Evolutionary conservation across 2,888 invertebrate genomes (phyloP).

Genomic region (Marasmarcha lunaedactyla): DNA sequence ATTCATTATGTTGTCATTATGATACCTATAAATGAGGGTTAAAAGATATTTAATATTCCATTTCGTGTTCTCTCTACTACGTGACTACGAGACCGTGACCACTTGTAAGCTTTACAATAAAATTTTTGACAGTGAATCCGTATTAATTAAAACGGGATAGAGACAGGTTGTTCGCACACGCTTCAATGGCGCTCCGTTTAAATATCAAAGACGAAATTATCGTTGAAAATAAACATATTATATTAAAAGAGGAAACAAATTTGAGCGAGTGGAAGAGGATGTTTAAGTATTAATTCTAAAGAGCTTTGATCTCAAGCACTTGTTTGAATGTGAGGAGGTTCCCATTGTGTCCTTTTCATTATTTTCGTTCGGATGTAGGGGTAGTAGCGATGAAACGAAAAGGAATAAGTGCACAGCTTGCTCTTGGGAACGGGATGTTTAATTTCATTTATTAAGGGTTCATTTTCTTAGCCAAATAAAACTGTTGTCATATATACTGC

Average conservation of each 20-base stretch:
- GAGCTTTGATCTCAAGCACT: neutral
- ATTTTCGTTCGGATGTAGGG: neutral
- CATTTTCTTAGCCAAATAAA: too few relatives aligned
- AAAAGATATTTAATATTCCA: too few relatives aligned
- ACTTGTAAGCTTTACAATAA: neutral
- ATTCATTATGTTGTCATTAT: too few relatives aligned
- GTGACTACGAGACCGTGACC: too few relatives aligned
- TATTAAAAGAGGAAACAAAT: neutral
- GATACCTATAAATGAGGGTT: too few relatives aligned
- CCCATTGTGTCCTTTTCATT: neutral
- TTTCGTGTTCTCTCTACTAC: too few relatives aligned
- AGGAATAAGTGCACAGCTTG: too few relatives aligned
- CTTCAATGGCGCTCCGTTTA: neutral
- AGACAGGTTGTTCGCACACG: neutral
- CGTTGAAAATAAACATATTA: slow-evolving; percentile 1
- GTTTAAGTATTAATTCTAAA: neutral
- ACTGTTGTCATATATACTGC: too few relatives aligned
- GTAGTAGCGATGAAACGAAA: too few relatives aligned
- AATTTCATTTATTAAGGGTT: too few relatives aligned
- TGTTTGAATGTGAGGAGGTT: neutral
- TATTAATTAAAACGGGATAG: neutral
- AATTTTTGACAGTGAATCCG: neutral
- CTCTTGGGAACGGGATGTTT: too few relatives aligned
- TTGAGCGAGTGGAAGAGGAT: neutral
- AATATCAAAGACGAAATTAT: neutral